Percentiles rank a stretch among this genome's conserved stretches.
Evolutionary conservation across 2,113 vertebrate genomes (phyloP).

Genomic region (Triplophysa tibetana): DNA sequence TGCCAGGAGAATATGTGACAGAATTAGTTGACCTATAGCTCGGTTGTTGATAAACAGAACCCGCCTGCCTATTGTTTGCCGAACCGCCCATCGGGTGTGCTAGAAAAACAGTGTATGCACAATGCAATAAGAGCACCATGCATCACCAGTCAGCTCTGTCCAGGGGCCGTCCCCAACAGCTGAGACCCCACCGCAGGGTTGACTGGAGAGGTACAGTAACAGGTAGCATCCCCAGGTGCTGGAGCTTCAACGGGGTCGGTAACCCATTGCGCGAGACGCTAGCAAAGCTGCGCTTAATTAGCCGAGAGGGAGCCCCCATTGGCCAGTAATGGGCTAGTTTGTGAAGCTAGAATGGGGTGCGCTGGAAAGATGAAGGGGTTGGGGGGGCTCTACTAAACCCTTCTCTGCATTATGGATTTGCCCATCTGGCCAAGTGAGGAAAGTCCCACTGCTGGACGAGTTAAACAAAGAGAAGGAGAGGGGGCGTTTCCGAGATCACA

Average conservation of each 20-base stretch:
- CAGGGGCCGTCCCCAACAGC: slow-evolving; percentile 57
- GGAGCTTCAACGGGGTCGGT: slow-evolving; percentile 70
- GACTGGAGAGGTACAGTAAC: slow-evolving; percentile 72
- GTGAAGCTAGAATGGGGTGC: slow-evolving; percentile 74
- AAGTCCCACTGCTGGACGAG: slow-evolving; percentile 79
- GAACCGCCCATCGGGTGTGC: slow-evolving; percentile 61
- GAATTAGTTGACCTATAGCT: slow-evolving; percentile 18
- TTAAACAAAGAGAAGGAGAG: slow-evolving; percentile 87
- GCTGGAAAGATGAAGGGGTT: slow-evolving; percentile 64
- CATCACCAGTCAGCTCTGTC: slow-evolving; percentile 61
- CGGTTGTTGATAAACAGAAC: slow-evolving; percentile 26
- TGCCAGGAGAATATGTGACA: slow-evolving; percentile 17
- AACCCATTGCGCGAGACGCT: slow-evolving; percentile 80
- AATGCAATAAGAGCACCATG: slow-evolving; percentile 63
- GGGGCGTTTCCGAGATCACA: slow-evolving; percentile 87
- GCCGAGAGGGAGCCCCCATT: slow-evolving; percentile 76
- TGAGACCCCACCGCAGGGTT: slow-evolving; percentile 69
- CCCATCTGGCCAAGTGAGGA: slow-evolving; percentile 87
- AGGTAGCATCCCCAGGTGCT: slow-evolving; percentile 90
- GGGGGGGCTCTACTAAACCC: slow-evolving; percentile 78
- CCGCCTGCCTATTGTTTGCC: slow-evolving; percentile 40
- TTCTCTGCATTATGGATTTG: slow-evolving; percentile 97
- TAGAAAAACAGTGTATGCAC: slow-evolving; percentile 71
- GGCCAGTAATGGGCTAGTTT: slow-evolving; percentile 81
- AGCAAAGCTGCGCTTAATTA: slow-evolving; percentile 97